Base-by-base conservation (phyloP, 2,797 vertebrate species). In the Tenualosa ilisha region DNA sequence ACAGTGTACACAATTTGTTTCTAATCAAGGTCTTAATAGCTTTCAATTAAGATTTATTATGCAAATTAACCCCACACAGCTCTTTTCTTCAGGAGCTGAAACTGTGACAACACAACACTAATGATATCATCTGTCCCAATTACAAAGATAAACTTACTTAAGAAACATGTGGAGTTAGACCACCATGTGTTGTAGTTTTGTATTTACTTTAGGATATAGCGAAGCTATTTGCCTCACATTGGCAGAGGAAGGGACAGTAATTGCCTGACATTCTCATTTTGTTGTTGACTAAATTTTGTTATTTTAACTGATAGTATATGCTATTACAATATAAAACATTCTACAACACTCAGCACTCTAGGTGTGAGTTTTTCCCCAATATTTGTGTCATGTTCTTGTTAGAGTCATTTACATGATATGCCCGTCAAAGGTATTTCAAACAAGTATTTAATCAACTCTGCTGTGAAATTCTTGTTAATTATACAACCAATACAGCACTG, bases 31-130 rank as follows among this genome's bases (percentile, higher is more conserved):
- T 91, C 93, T 92, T 96, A 95, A 96, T 95, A 94, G 95, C 94
- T 93, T 93, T 94, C 95, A 96, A 96, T 96, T 96, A 96, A 95
- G 94, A 96, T 96, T 93, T 95, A 96, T 95, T 95, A 96, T 95
- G 94, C 93, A 95, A 96, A 96, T 96, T 95, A 96, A 95, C 95
- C 94, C 94, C 93, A 91, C 88, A 92, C 93, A 93, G 94, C 93
- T 92, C 86, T 90, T 31, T 94, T 92, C 93, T 93, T 93, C 91
- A 91, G 93, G 94, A 94, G 94, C 94, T 93, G 92, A 92, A 93
- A 93, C 93, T 93, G 94, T 92, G 94, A 93, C 94, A 95, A 94
- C 93, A 94, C 94, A 94, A 92, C 91, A 92, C 92, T 96, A 95
- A 96, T 95, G 92, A 93, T 87, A 92, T 92, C 93, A 95, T 95